Conservation (phyloP, 1,140 invertebrate genomes). For the Drosophila rufa region DNA sequence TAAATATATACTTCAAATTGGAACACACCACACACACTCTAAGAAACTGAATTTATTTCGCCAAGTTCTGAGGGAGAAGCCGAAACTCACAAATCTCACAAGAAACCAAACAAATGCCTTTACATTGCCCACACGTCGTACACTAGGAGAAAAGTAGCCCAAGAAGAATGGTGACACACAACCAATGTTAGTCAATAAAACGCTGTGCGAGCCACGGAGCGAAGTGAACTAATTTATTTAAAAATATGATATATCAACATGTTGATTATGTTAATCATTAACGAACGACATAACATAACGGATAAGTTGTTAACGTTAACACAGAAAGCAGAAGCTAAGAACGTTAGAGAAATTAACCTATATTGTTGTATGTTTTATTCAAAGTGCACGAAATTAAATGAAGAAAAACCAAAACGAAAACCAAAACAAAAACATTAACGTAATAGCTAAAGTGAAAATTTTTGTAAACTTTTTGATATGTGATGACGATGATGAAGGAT, state of each 20-base stretch:
- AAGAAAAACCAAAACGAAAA: conserved; percentile 35
- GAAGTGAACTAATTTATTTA: conserved; percentile 36
- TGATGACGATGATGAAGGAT: conserved; percentile 72
- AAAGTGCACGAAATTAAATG: conserved; percentile 66
- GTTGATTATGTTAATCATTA: conserved; percentile 72
- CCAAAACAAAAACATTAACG: conserved; percentile 29
- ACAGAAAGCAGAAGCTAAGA: conserved; percentile 16
- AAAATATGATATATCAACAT: conserved; percentile 59
- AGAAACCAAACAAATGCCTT: conserved; percentile 83
- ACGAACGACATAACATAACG: conserved; percentile 64
- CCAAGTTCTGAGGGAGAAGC: conserved; percentile 20
- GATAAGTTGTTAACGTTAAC: conserved; percentile 60
- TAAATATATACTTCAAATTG: conserved; percentile 39
- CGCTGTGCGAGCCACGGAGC: conserved; percentile 33
- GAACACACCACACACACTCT: conserved; percentile 19
- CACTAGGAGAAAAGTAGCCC: conserved; percentile 50
- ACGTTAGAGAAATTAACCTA: conserved; percentile 43
- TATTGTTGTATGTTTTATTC: conserved; percentile 82
- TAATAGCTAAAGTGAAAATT: conserved; percentile 71
- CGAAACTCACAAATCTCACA: conserved; percentile 7
- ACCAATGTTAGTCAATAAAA: conserved; percentile 50
- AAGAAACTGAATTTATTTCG: conserved; percentile 49
- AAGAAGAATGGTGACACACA: conserved; percentile 20
- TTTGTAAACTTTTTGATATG: conserved; percentile 84
- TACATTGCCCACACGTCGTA: conserved; percentile 80